Evolutionary conservation across 2,113 vertebrate genomes (phyloP).

Genomic region (Thomomys bottae): DNA sequence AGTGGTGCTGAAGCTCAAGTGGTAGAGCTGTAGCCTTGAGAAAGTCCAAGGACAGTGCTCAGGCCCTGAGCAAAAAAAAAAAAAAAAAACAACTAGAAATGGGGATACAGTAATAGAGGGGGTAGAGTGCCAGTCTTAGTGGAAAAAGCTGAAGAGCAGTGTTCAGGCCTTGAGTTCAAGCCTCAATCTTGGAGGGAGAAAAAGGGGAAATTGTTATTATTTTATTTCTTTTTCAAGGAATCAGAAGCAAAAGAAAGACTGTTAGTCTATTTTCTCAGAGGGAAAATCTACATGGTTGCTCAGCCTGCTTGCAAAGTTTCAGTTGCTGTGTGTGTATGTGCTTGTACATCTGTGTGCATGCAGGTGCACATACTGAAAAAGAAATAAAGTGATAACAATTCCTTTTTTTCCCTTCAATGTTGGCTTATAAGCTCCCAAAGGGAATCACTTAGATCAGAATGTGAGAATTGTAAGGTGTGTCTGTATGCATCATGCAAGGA

Average conservation of each 20-base stretch:
- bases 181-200: no score
- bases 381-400: background rate
- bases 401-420: background rate
- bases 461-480: background rate
- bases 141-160: no score
- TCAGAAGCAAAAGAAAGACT: slow-evolving; percentile 32
- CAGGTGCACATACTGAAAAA: slow-evolving; percentile 25
- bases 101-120: background rate
- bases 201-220: no score
- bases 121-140: background rate
- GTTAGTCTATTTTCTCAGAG: slow-evolving; percentile 1
- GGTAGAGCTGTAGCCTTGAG: no score
- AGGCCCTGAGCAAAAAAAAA: no score
- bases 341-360: background rate
- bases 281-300: background rate
- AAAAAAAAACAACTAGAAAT: no score
- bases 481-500: background rate
- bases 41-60: no score
- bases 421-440: slow-evolving; percentile 12
- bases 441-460: background rate
- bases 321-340: background rate
- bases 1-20: no score
- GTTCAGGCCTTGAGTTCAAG: background rate
- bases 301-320: background rate
- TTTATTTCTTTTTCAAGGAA: no score